A percentile compares a stretch with the other conserved stretches of the same genome.
Evolutionary conservation across 2,888 invertebrate species (phyloP).

Genomic region (Mythimna lalbum): DNA sequence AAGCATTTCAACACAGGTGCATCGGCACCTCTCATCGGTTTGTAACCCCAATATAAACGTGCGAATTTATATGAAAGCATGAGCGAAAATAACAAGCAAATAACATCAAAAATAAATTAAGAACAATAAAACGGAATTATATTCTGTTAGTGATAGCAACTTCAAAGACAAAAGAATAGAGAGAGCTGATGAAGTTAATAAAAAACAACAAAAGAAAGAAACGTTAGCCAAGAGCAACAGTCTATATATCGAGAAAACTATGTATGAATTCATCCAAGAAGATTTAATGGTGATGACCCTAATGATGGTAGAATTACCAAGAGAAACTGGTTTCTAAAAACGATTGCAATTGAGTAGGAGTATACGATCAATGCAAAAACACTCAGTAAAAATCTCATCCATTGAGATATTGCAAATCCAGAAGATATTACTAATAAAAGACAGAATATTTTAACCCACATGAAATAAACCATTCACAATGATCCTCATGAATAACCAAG

Average conservation of each 20-base stretch:
- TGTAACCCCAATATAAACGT: constrained; percentile 48
- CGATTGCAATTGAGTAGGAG: background rate
- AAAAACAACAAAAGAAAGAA: background rate
- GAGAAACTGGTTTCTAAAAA: background rate
- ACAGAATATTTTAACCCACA: background rate
- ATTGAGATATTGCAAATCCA: background rate
- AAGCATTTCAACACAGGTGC: constrained; percentile 63
- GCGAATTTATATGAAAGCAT: constrained; percentile 34
- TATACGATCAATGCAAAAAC: background rate
- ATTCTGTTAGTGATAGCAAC: constrained; percentile 1
- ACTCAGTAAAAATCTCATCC: no score
- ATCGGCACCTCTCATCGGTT: constrained; percentile 54
- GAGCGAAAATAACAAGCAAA: constrained; percentile 36
- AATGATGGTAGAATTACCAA: background rate
- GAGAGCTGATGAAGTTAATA: background rate
- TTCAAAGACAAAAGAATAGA: background rate
- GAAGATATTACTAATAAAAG: background rate
- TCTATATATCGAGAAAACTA: background rate
- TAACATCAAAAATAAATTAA: constrained; percentile 22
- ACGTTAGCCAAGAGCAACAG: no score
- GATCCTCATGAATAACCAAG: constrained; percentile 9
- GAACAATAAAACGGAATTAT: background rate
- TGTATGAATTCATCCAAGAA: background rate
- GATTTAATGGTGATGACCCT: background rate
- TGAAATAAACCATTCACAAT: constrained; percentile 2